A percentile compares a stretch with the other conserved stretches of the same genome.
Evolutionary conservation across 2,113 vertebrate species (phyloP).

Genomic region (Pteruthius melanotis): DNA sequence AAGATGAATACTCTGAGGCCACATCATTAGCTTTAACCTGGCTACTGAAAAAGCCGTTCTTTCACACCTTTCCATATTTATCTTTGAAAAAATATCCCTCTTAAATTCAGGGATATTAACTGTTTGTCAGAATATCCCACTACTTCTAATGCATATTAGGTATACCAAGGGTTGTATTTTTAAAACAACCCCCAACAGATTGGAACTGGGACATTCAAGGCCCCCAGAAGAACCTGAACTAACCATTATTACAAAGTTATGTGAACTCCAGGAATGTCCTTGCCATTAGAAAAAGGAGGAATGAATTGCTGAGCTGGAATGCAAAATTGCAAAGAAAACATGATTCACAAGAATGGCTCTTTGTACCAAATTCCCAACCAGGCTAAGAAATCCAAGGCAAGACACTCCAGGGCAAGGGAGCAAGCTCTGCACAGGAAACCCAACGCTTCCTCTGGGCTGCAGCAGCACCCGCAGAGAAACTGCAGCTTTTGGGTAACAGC

Average conservation of each 20-base stretch:
- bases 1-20: background rate
- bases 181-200: background rate
- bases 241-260: background rate
- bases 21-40: background rate
- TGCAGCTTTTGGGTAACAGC: background rate
- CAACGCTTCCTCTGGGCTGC: slow-evolving; percentile 35
- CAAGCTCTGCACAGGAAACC: slow-evolving; percentile 54
- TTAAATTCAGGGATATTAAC: background rate
- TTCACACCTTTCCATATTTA: background rate
- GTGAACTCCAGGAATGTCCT: background rate
- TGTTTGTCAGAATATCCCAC: background rate
- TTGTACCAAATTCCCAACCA: slow-evolving; percentile 23
- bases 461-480: background rate
- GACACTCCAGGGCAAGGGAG: background rate
- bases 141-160: background rate
- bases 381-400: background rate
- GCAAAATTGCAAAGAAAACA: slow-evolving; percentile 47
- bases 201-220: background rate
- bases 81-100: background rate
- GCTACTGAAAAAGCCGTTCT: background rate
- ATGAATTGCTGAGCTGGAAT: slow-evolving; percentile 16
- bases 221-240: background rate
- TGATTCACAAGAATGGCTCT: slow-evolving; percentile 31
- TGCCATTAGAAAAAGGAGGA: background rate
- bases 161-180: background rate